These are phyloP conservation scores for Rafetus swinhoei DNA, from an alignment of 2,113 vertebrate genomes.

Conservation along the genomic window DNA sequence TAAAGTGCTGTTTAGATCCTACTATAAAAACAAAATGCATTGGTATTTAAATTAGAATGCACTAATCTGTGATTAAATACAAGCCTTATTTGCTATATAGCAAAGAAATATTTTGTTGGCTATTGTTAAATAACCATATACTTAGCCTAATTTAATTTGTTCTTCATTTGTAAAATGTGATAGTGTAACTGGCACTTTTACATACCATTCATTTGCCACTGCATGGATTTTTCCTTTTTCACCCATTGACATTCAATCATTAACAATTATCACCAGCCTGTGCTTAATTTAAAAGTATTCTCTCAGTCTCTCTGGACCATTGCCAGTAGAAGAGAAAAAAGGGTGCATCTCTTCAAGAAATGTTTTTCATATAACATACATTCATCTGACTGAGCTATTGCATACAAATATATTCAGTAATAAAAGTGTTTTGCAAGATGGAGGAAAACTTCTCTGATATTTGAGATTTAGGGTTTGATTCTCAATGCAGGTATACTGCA, in stretches of 20 bases:
- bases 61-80: constrained; percentile 79
- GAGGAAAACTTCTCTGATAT: background rate
- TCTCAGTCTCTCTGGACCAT: constrained; percentile 47
- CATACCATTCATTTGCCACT: constrained; percentile 29
- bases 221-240: background rate
- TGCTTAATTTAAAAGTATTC: constrained; percentile 65
- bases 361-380: background rate
- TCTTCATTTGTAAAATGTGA: constrained; percentile 68
- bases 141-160: constrained; percentile 80
- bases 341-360: constrained; percentile 36
- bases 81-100: constrained; percentile 73
- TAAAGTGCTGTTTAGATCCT: constrained; percentile 79
- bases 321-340: constrained; percentile 43
- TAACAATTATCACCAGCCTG: constrained; percentile 62
- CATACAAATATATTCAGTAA: constrained; percentile 30
- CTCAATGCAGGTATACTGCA: background rate
- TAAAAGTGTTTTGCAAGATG: constrained; percentile 35
- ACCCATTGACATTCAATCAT: constrained; percentile 60
- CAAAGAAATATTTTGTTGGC: constrained; percentile 74
- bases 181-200: constrained; percentile 44
- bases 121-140: constrained; percentile 79
- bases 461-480: background rate
- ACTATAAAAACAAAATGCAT: constrained; percentile 77
- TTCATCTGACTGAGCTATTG: background rate
- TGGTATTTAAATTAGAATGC: constrained; percentile 67